Percentiles rank a stretch among this genome's conserved stretches.
These are phyloP conservation scores for Acholoe squamosa DNA, from an alignment of 2,888 invertebrate genomes.

Conservation along the genomic window DNA sequence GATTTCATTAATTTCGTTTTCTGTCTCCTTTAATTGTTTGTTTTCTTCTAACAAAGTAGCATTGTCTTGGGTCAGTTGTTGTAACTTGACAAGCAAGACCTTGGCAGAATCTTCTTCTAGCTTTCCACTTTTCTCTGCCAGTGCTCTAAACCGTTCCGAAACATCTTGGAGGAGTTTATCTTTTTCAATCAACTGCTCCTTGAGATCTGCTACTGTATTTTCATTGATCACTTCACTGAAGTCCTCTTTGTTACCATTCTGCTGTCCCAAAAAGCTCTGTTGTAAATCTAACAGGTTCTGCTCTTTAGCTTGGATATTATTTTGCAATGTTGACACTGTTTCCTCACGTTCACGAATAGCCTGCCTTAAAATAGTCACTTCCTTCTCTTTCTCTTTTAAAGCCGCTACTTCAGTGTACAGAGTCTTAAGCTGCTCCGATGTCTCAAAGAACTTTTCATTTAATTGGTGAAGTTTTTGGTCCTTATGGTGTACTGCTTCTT, in stretches of 20 bases:
- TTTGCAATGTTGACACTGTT: not conserved
- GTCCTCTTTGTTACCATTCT: not conserved
- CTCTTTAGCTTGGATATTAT: not conserved
- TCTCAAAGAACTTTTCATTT: constrained; percentile 48
- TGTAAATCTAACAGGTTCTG: constrained; percentile 26
- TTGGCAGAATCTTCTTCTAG: not conserved
- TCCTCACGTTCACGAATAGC: constrained; percentile 6
- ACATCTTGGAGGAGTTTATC: not conserved
- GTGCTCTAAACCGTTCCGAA: not conserved
- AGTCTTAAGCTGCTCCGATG: constrained; percentile 10
- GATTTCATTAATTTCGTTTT: constrained; percentile 10
- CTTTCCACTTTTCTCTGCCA: not conserved
- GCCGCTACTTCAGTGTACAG: constrained; percentile 13
- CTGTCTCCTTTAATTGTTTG: constrained; percentile 31
- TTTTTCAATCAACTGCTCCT: not conserved
- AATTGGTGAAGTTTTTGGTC: constrained; percentile 54
- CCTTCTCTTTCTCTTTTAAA: constrained; percentile 40
- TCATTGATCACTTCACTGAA: not conserved
- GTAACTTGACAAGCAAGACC: not conserved
- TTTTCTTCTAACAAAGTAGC: constrained; percentile 6
- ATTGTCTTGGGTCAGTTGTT: not conserved
- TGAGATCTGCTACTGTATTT: not conserved
- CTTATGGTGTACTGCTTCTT: constrained; percentile 32
- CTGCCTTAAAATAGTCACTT: not conserved
- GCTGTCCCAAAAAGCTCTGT: not conserved